A percentile compares a stretch with the other conserved stretches of the same genome.
These are phyloP conservation scores for Cephus spinipes DNA, from an alignment of 2,888 invertebrate genomes.

Conservation along the genomic window DNA sequence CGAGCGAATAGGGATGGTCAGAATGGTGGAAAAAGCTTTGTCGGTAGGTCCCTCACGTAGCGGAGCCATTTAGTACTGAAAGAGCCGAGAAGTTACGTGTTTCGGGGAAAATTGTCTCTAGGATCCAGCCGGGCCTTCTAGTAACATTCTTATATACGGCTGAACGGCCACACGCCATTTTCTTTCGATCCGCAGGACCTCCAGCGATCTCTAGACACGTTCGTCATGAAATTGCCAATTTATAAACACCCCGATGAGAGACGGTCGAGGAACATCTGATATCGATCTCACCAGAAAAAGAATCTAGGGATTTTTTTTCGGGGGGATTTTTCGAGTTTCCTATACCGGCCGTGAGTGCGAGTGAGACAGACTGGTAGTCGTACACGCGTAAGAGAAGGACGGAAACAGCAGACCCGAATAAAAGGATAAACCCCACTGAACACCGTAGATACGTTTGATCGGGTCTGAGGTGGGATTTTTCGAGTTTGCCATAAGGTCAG, in stretches of 20 bases:
- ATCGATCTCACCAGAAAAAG: neutral
- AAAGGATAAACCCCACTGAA: too few relatives aligned
- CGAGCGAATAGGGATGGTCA: constrained; percentile 17
- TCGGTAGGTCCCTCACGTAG: constrained; percentile 44
- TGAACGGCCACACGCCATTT: neutral
- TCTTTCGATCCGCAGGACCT: neutral
- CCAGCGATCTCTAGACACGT: neutral
- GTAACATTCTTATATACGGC: neutral
- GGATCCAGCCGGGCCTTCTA: neutral
- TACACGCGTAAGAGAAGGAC: too few relatives aligned
- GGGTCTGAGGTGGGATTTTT: too few relatives aligned
- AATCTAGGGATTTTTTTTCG: too few relatives aligned
- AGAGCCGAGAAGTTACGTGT: constrained; percentile 36
- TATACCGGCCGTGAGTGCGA: too few relatives aligned
- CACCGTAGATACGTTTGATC: too few relatives aligned
- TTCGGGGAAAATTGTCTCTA: constrained; percentile 36
- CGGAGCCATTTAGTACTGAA: constrained; percentile 42
- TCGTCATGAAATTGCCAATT: neutral
- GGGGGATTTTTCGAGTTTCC: too few relatives aligned
- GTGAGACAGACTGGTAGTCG: too few relatives aligned
- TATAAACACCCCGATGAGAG: neutral
- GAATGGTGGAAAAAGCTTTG: constrained; percentile 25
- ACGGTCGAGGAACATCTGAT: neutral
- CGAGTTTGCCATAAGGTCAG: too few relatives aligned
- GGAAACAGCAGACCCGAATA: too few relatives aligned